Conservation (phyloP, 2,888 invertebrate genomes). For the Dryococelus australis region DNA sequence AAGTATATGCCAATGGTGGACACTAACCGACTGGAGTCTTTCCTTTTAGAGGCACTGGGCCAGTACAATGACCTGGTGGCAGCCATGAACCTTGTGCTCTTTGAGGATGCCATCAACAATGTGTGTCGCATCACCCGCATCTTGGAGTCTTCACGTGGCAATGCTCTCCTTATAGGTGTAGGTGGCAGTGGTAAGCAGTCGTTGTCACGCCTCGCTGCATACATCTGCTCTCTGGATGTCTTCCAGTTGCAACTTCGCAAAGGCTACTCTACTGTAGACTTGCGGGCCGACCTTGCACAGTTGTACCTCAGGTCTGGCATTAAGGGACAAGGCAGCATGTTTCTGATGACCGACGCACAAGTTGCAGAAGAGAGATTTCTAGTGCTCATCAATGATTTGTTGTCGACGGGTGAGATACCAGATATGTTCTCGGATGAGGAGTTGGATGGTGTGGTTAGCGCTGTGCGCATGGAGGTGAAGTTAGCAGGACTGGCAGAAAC, state of each 20-base stretch:
- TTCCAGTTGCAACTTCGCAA: conserved; percentile 93
- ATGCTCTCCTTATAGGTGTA: conserved; percentile 90
- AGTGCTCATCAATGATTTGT: conserved; percentile 90
- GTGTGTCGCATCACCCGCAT: conserved; percentile 88
- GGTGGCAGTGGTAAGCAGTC: conserved; percentile 97
- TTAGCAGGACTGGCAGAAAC: conserved; percentile 83
- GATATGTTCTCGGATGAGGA: conserved; percentile 92
- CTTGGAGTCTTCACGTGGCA: conserved; percentile 89
- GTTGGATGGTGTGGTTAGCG: conserved; percentile 82
- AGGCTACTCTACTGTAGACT: conserved; percentile 74
- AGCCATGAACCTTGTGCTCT: conserved; percentile 92
- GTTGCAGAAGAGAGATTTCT: conserved; percentile 90
- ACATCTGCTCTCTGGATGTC: conserved; percentile 89
- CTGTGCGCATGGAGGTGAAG: conserved; percentile 80
- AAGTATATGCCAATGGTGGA: conserved; percentile 84
- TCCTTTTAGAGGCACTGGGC: conserved; percentile 74
- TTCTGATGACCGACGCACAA: conserved; percentile 94
- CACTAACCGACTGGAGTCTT: conserved; percentile 73
- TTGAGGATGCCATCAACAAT: conserved; percentile 94
- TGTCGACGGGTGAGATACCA: conserved; percentile 93
- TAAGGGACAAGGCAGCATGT: conserved; percentile 84
- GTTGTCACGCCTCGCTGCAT: conserved; percentile 85
- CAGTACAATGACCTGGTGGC: conserved; percentile 89
- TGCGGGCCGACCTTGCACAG: conserved; percentile 65
- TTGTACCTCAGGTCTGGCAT: conserved; percentile 89